These are phyloP conservation scores for Geodia barretti DNA, from an alignment of 37 sponge, comb jelly and placozoan genomes.

Conservation along the genomic window DNA sequence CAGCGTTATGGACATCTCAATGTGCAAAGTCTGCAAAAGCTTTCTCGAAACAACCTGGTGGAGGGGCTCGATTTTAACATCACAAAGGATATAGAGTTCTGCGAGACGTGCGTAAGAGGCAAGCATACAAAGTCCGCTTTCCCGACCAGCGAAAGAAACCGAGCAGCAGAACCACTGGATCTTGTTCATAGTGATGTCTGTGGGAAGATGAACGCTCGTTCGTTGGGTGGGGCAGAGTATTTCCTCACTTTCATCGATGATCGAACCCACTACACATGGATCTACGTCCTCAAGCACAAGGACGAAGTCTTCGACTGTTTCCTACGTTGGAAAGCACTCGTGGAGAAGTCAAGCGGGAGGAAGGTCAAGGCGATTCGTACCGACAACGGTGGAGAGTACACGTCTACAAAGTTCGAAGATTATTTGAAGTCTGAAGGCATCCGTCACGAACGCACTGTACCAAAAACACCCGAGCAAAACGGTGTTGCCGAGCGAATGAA, in stretches of 20 bases:
- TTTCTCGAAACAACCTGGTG: constrained; percentile 10
- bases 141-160: too few relatives aligned
- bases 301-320: constrained; percentile 14
- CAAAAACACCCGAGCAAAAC: constrained; percentile 16
- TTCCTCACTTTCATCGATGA: background rate
- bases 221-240: too few relatives aligned
- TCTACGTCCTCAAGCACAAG: constrained; percentile 21
- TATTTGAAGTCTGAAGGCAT: constrained; percentile 23
- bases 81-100: constrained; percentile 2
- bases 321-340: background rate
- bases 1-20: constrained; percentile 3
- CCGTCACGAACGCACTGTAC: constrained; percentile 33
- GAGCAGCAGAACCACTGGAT: too few relatives aligned
- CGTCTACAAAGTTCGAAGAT: constrained; percentile 34
- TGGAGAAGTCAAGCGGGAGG: background rate
- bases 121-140: background rate
- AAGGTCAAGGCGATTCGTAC: constrained; percentile 30
- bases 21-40: background rate
- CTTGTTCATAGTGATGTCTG: too few relatives aligned
- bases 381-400: constrained; percentile 61
- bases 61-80: constrained; percentile 3
- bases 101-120: too few relatives aligned
- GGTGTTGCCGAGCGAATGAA: constrained; percentile 23
- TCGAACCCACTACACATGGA: background rate
- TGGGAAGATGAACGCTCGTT: too few relatives aligned